phyloP scores from a whole-genome alignment of 1,140 invertebrate genomes.

The Cydia pomonella region DNA sequence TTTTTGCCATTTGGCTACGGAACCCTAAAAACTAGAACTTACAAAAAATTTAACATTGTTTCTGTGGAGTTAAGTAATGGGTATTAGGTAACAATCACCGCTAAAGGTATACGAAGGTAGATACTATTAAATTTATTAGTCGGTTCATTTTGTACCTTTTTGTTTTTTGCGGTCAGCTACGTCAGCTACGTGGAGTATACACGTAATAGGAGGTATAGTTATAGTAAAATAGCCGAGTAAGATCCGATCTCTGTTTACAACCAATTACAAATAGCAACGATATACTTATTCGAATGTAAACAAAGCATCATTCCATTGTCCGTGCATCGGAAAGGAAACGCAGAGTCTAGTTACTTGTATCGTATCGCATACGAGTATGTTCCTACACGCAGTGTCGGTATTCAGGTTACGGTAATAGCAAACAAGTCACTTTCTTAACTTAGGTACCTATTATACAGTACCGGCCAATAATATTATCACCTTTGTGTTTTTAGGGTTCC shows the following conservation, averaged over 20 bases:
- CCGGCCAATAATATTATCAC: no score
- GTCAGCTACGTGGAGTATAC: background rate
- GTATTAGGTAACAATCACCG: no score
- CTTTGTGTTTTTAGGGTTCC: no score
- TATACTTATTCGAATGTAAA: slow-evolving; percentile 6
- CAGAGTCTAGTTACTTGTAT: background rate
- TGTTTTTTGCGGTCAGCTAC: no score
- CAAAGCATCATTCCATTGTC: slow-evolving; percentile 11
- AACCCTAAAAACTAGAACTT: no score
- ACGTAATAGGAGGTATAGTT: background rate
- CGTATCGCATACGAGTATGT: background rate
- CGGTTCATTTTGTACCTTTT: no score
- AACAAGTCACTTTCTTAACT: background rate
- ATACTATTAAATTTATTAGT: no score
- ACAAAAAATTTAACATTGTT: no score
- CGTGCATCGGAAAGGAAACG: slow-evolving; percentile 7
- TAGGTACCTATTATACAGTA: no score
- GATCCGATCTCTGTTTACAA: slow-evolving; percentile 1
- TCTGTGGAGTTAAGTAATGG: no score
- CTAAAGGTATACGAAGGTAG: no score
- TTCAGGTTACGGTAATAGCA: background rate
- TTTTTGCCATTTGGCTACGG: no score
- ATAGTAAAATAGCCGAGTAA: background rate
- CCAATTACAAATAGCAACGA: slow-evolving; percentile 12
- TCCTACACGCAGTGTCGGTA: background rate